Conservation (phyloP, 2,113 vertebrate genomes). For the Leucopternis melanops region DNA sequence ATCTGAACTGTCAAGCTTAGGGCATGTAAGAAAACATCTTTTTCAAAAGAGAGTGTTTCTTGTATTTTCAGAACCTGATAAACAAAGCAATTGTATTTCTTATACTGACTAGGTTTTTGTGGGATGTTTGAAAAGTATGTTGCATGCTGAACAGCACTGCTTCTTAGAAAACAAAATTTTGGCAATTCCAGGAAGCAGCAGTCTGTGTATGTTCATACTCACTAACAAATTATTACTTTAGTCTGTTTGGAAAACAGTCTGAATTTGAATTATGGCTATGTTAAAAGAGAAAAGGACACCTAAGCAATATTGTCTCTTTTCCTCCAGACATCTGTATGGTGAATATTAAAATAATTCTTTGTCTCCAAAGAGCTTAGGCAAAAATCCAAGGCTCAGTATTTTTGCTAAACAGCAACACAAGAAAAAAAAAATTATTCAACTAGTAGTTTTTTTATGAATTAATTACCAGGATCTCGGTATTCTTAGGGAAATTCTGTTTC, state of each 20-base stretch:
- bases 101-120: background rate
- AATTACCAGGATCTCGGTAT: slow-evolving; percentile 38
- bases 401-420: background rate
- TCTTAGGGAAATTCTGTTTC: slow-evolving; percentile 52
- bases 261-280: background rate
- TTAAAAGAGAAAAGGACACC: background rate
- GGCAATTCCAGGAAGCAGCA: background rate
- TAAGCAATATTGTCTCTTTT: background rate
- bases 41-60: background rate
- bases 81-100: background rate
- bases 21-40: background rate
- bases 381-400: background rate
- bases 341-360: slow-evolving; percentile 3
- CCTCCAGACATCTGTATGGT: background rate
- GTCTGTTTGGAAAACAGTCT: background rate
- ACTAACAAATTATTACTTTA: background rate
- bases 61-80: background rate
- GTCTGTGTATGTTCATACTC: background rate
- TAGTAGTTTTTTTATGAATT: slow-evolving; percentile 26
- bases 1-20: background rate
- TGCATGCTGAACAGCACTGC: background rate
- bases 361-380: slow-evolving; percentile 5
- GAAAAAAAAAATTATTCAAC: background rate
- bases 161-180: background rate
- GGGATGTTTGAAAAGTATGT: background rate